phyloP scores from a whole-genome alignment of 2,888 invertebrate species.

The Standfussiana lucernea region DNA sequence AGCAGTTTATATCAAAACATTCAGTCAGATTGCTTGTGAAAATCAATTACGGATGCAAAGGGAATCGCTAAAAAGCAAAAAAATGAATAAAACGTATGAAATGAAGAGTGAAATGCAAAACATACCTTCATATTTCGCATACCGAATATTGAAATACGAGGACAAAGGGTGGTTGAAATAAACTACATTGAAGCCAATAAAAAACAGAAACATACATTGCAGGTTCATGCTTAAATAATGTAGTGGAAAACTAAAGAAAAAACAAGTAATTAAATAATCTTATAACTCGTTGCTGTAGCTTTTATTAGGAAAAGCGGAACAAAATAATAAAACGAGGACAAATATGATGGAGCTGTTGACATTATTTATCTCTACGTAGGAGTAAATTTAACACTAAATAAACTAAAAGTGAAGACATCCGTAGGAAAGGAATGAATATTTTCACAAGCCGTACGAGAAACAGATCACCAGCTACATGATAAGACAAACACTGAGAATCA shows the following conservation, averaged over 20 bases:
- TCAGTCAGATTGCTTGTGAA: slow-evolving; percentile 12
- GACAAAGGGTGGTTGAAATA: slow-evolving; percentile 19
- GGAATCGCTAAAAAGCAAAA: slow-evolving; percentile 21
- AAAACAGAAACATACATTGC: background rate
- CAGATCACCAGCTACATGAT: background rate
- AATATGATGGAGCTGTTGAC: background rate
- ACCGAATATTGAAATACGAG: slow-evolving; percentile 24
- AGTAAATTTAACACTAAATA: background rate
- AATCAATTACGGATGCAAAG: slow-evolving; percentile 23
- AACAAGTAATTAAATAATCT: slow-evolving; percentile 40
- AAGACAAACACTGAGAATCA: background rate
- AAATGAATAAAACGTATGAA: slow-evolving; percentile 16
- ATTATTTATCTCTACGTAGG: background rate
- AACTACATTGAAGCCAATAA: background rate
- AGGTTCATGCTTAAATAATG: background rate
- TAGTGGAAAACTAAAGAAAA: slow-evolving; percentile 20
- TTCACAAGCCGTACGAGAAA: background rate
- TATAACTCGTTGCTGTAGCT: slow-evolving; percentile 23
- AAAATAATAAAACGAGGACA: slow-evolving; percentile 18
- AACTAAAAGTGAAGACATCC: background rate
- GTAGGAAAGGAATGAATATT: background rate
- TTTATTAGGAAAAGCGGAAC: slow-evolving; percentile 32
- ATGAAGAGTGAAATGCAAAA: slow-evolving; percentile 11
- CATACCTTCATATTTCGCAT: slow-evolving; percentile 1
- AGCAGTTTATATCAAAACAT: slow-evolving; percentile 13